Percentiles rank a stretch among this genome's conserved stretches.
phyloP scores from a whole-genome alignment of 1,140 invertebrate species.

The Chrysomallon squamiferum region DNA sequence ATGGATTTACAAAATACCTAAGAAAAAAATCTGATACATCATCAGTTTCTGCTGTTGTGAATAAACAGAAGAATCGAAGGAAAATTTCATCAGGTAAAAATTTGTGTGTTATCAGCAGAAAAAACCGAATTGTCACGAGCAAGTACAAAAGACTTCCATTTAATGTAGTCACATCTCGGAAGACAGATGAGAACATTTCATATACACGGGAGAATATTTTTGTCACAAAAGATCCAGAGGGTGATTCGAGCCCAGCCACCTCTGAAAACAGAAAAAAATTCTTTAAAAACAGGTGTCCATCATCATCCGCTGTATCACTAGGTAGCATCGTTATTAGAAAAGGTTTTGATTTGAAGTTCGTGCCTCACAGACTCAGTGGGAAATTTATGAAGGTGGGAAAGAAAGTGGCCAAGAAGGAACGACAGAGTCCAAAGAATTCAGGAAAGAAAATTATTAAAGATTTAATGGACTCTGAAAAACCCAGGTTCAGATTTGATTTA shows the following conservation, averaged over 20 bases:
- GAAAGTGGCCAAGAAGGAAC: constrained; percentile 15
- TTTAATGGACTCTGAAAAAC: too few relatives aligned
- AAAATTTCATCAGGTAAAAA: too few relatives aligned
- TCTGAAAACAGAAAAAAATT: constrained; percentile 8
- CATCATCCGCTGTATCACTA: constrained; percentile 18
- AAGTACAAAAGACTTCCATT: too few relatives aligned
- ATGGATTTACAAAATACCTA: too few relatives aligned
- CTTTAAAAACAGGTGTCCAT: constrained; percentile 18
- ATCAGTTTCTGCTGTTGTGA: too few relatives aligned
- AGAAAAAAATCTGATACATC: too few relatives aligned
- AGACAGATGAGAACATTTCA: not conserved
- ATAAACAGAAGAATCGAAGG: too few relatives aligned
- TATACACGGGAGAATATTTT: not conserved
- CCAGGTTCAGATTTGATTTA: too few relatives aligned
- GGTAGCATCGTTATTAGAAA: constrained; percentile 24
- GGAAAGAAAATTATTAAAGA: not conserved
- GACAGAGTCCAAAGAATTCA: not conserved
- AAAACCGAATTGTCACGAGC: too few relatives aligned
- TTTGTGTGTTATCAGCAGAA: too few relatives aligned
- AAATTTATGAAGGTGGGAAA: not conserved
- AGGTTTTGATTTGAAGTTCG: constrained; percentile 39
- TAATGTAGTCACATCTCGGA: too few relatives aligned
- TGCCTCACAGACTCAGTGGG: constrained; percentile 7
- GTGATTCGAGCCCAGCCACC: not conserved
- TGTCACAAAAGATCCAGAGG: not conserved